A percentile compares a stretch with the other conserved stretches of the same genome.
phyloP scores from a whole-genome alignment of 2,797 vertebrate species.

The Pseudochaenichthys georgianus region DNA sequence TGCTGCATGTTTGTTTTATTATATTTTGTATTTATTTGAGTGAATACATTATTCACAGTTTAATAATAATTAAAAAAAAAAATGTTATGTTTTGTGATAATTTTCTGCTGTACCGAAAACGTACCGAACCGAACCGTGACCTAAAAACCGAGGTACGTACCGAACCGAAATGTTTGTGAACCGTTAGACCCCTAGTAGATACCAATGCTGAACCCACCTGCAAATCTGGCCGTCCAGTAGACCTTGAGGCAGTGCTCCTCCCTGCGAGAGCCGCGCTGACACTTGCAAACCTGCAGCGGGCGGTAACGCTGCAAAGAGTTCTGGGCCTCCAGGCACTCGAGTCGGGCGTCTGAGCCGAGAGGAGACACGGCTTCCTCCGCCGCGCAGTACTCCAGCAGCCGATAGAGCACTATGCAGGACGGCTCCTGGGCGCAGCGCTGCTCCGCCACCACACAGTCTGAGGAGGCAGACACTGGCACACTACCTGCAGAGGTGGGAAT shows the following conservation, averaged over 20 bases:
- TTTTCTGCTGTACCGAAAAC: too few species aligned
- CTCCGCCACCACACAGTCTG: constrained; percentile 88
- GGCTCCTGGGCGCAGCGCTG: constrained; percentile 86
- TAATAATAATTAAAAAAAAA: too few species aligned
- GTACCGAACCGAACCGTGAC: too few species aligned
- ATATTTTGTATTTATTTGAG: too few species aligned
- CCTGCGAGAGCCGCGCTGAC: constrained; percentile 89
- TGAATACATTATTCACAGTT: too few species aligned
- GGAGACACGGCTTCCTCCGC: constrained; percentile 79
- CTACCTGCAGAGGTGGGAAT: constrained; percentile 54
- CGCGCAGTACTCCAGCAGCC: constrained; percentile 86
- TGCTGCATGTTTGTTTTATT: too few species aligned
- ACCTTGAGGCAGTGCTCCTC: constrained; percentile 90
- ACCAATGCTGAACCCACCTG: constrained; percentile 65
- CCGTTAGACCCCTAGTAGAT: too few species aligned
- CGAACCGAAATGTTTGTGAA: too few species aligned
- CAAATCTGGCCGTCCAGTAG: constrained; percentile 91
- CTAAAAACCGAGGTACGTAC: too few species aligned
- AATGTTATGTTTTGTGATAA: too few species aligned
- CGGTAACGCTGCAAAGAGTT: constrained; percentile 83
- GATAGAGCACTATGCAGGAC: constrained; percentile 86
- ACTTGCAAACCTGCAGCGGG: constrained; percentile 90
- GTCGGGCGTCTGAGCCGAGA: constrained; percentile 71
- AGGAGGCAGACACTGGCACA: constrained; percentile 62
- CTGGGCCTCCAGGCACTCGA: constrained; percentile 88